Conservation (phyloP, 2,888 invertebrate species). For the Pasiphila rectangulata region DNA sequence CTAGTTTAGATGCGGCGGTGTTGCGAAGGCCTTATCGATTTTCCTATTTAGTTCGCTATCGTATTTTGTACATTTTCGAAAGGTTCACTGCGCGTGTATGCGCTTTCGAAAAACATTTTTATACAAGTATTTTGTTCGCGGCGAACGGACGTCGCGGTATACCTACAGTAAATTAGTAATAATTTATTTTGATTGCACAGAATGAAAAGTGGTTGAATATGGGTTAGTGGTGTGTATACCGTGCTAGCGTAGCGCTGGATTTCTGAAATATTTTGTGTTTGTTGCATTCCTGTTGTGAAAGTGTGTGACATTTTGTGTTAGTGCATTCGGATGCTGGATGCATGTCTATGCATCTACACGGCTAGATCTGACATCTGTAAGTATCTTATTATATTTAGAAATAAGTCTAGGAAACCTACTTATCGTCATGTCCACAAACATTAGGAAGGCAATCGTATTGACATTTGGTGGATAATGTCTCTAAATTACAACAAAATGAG, state of each 20-base stretch:
- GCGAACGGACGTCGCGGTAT: slow-evolving; percentile 72
- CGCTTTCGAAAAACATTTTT: slow-evolving; percentile 78
- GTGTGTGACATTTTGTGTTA: slow-evolving; percentile 60
- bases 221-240: slow-evolving; percentile 71
- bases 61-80: slow-evolving; percentile 77
- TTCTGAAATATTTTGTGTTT: slow-evolving; percentile 61
- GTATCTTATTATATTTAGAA: slow-evolving; percentile 16
- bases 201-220: slow-evolving; percentile 71
- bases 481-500: too few species aligned
- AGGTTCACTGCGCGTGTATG: slow-evolving; percentile 71
- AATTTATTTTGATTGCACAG: slow-evolving; percentile 76
- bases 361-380: slow-evolving; percentile 41
- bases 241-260: slow-evolving; percentile 52
- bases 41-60: slow-evolving; percentile 75
- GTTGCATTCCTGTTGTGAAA: slow-evolving; percentile 67
- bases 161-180: slow-evolving; percentile 72
- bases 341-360: slow-evolving; percentile 29
- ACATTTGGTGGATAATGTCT: too few species aligned
- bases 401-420: background rate
- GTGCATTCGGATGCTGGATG: slow-evolving; percentile 51
- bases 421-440: too few species aligned
- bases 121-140: slow-evolving; percentile 63
- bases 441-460: too few species aligned
- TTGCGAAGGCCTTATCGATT: slow-evolving; percentile 75
- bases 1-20: slow-evolving; percentile 70